Evolutionary conservation across 1,140 invertebrate genomes (phyloP), one percentile per base, ranked within the genome.

Genomic region (Drosophila bocki): DNA sequence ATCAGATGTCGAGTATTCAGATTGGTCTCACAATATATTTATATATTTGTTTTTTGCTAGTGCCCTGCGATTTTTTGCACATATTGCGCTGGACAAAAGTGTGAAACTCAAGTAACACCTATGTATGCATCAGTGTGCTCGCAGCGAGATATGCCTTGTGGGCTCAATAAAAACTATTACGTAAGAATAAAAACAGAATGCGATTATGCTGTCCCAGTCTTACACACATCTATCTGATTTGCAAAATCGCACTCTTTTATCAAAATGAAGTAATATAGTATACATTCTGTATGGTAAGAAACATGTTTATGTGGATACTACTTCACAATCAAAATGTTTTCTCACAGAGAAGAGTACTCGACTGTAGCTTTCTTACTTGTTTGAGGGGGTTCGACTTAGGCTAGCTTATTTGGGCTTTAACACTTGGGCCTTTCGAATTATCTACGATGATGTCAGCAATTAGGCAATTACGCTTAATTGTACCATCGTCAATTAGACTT

Each of bases 391-490:
- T 22, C 0, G 11, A 3, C 35, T 12, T 6, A 41, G 15, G 7
- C 39, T n/a, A n/a, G 0, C 19, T 22, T 45, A 12, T 17, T 17
- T 19, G 29, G n/a, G 0, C 7, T 19, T 3, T 35, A 53, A 4
- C 33, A 15, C 17, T 22, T 37, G 17, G 4, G 3, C 13, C 12
- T 37, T 54, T 54, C 7, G 17, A 54, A 17, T 37, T 54, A 54
- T 19, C 17, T 37, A 17, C 8, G 33, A 22, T 56, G 35, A 56
- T 39, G 53, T 56, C 53, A 56, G 35, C 35, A 39, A 39, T 54
- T 39, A 56, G 53, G 19, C 33, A 56, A 39, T 56, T 56, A 26
- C 13, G 35, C 35, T 39, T 9, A 56, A 56, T 56, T 56, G 19
- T 5, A 33, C 19, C 33, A 22, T 39, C 13, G 17, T 15, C 51